These are phyloP conservation scores for Callocephalon fimbriatum DNA, from an alignment of 2,113 vertebrate species.

Conservation along the genomic window DNA sequence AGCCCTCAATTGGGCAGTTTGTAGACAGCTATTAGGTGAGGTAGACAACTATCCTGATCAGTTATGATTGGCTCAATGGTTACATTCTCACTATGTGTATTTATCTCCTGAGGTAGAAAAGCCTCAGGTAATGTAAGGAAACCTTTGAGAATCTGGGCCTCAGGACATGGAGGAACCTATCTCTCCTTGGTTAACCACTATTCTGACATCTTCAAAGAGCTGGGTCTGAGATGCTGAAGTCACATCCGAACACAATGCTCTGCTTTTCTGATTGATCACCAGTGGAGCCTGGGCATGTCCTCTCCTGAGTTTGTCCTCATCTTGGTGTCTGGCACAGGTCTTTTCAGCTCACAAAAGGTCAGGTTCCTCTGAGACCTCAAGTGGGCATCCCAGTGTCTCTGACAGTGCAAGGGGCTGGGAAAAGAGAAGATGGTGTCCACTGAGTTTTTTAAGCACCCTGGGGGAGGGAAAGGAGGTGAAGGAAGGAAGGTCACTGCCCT, in stretches of 20 bases:
- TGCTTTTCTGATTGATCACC: background rate
- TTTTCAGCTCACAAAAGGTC: background rate
- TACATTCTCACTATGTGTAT: accelerated
- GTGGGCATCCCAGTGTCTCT: background rate
- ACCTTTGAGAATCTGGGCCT: background rate
- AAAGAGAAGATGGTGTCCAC: background rate
- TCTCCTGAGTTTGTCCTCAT: background rate
- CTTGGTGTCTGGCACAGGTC: background rate
- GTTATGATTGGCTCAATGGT: background rate
- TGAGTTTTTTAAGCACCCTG: background rate
- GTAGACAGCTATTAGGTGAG: background rate
- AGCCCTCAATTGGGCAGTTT: background rate
- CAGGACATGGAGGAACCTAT: background rate
- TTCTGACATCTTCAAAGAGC: background rate
- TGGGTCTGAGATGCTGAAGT: background rate
- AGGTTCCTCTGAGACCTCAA: background rate
- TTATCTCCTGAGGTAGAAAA: background rate
- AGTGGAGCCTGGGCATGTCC: accelerated
- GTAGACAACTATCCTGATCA: background rate
- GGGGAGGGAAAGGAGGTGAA: background rate
- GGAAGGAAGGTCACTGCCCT: background rate
- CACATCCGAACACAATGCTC: accelerated
- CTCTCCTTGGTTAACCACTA: background rate
- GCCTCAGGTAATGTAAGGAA: background rate
- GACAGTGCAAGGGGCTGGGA: background rate